These are phyloP conservation scores for Ascaphus truei DNA, from an alignment of 2,113 vertebrate species.

Conservation along the genomic window DNA sequence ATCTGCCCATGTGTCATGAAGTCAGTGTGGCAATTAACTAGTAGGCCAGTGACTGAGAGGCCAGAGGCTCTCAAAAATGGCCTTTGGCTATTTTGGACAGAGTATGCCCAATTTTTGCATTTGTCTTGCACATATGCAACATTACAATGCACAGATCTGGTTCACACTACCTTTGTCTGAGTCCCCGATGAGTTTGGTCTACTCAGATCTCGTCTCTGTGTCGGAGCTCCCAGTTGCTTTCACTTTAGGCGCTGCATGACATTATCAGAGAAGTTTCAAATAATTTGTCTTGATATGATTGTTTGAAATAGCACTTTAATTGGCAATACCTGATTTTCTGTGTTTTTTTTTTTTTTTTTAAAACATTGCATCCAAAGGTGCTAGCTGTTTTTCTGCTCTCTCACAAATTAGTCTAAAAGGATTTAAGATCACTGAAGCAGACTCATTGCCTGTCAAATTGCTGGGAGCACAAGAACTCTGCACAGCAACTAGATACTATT, in stretches of 20 bases:
- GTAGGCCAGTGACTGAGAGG: constrained; percentile 91
- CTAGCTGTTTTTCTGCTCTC: constrained; percentile 76
- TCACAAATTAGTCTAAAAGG: constrained; percentile 77
- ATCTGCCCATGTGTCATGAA: constrained; percentile 81
- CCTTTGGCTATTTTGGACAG: constrained; percentile 82
- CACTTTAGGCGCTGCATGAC: constrained; percentile 63
- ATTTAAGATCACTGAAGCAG: constrained; percentile 74
- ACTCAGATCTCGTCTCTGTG: constrained; percentile 42
- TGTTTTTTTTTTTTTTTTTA: constrained; percentile 47
- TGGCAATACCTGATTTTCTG: constrained; percentile 69
- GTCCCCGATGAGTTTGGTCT: constrained; percentile 44
- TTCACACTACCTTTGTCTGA: constrained; percentile 44
- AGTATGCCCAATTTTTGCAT: constrained; percentile 49
- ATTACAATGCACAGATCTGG: constrained; percentile 58
- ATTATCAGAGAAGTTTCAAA: constrained; percentile 68
- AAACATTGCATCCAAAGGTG: constrained; percentile 60
- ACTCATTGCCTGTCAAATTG: constrained; percentile 61
- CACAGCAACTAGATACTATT: constrained; percentile 57
- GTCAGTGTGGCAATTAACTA: constrained; percentile 94
- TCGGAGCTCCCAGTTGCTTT: constrained; percentile 38
- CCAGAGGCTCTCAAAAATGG: constrained; percentile 89
- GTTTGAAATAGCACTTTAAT: constrained; percentile 63
- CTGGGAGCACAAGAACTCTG: constrained; percentile 52
- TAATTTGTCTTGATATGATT: constrained; percentile 78
- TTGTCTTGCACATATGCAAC: constrained; percentile 57